Evolutionary conservation across 2,113 vertebrate genomes (phyloP).

Genomic region (Emydocephalus ijimae): DNA sequence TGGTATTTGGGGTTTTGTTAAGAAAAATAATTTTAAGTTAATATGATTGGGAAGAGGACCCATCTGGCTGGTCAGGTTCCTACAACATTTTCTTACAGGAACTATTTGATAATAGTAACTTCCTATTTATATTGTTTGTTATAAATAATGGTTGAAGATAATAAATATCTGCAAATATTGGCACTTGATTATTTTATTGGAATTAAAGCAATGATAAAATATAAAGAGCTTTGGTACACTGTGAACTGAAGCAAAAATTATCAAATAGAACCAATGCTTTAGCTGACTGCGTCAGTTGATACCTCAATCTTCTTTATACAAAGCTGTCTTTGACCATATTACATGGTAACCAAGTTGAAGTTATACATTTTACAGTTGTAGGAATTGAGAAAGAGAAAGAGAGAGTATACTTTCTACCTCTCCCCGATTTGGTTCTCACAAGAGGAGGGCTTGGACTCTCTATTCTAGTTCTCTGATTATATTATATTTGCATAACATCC

Average conservation of each 20-base stretch:
- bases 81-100: neutral
- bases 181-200: slow-evolving; percentile 7
- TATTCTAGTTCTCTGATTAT: neutral
- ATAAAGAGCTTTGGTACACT: neutral
- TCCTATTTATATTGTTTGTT: neutral
- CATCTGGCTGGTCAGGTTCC: neutral
- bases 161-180: neutral
- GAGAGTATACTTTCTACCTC: neutral
- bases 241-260: neutral
- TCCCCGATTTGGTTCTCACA: neutral
- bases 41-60: neutral
- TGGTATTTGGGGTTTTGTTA: neutral
- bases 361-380: neutral
- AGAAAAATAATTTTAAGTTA: neutral
- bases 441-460: neutral
- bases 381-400: neutral
- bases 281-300: neutral
- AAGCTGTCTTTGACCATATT: neutral
- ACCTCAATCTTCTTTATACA: neutral
- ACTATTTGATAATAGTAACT: neutral
- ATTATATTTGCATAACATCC: neutral
- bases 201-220: slow-evolving; percentile 1
- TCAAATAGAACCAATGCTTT: neutral
- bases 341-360: neutral
- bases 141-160: slow-evolving; percentile 5